Conservation (phyloP, 2,113 vertebrate species). For the Hippotragus niger region DNA sequence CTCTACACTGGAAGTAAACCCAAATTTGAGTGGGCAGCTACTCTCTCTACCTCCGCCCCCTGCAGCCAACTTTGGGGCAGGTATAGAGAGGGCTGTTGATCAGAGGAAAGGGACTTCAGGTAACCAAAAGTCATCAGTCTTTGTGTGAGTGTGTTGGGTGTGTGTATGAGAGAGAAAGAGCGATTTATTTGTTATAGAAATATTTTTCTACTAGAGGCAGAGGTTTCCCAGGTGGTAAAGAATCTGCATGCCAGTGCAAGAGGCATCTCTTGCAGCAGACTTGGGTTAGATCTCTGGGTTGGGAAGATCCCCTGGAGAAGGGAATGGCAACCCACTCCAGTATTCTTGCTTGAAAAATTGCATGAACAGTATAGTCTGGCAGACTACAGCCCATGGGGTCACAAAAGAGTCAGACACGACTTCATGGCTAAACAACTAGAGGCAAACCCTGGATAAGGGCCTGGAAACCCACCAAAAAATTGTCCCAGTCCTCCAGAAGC, state of each 20-base stretch:
- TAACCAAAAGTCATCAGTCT: not conserved
- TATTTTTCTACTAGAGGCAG: not conserved
- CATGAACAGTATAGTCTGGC: not conserved
- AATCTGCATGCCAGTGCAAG: not conserved
- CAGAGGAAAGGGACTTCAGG: not conserved
- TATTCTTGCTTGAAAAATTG: not conserved
- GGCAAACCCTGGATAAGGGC: not conserved
- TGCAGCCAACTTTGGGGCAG: not conserved
- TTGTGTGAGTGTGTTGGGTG: not conserved
- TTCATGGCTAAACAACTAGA: not conserved
- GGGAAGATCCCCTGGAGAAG: not conserved
- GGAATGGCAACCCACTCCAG: not conserved
- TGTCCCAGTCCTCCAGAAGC: not conserved
- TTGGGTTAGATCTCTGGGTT: not conserved
- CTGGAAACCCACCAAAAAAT: not conserved
- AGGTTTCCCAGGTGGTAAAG: not conserved
- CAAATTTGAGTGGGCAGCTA: not conserved
- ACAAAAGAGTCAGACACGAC: not conserved
- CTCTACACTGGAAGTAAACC: not conserved
- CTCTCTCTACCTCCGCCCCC: not conserved
- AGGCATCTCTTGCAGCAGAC: not conserved
- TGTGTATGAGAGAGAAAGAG: not conserved
- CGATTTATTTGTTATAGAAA: not conserved
- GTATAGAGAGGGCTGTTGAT: not conserved
- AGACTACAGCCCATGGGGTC: not conserved